Conservation (phyloP, 2,888 invertebrate genomes). For the Lasioglossum lativentre region DNA sequence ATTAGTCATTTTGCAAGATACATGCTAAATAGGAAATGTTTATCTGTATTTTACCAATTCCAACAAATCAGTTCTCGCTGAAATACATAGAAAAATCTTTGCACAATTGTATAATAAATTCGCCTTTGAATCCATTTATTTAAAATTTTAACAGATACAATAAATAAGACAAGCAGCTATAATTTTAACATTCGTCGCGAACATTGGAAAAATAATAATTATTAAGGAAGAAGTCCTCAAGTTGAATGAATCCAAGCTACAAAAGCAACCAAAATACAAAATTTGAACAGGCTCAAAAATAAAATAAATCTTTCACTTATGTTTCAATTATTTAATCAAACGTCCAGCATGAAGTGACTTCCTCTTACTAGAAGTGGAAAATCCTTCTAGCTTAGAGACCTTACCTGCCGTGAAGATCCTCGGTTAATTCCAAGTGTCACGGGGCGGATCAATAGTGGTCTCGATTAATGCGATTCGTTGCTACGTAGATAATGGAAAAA, state of each 20-base stretch:
- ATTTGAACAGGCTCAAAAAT: too few relatives aligned
- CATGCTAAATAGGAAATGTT: not conserved
- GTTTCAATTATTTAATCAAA: too few relatives aligned
- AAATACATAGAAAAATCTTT: too few relatives aligned
- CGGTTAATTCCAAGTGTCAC: not conserved
- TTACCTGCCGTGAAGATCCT: not conserved
- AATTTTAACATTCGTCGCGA: too few relatives aligned
- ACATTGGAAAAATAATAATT: too few relatives aligned
- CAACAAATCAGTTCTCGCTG: not conserved
- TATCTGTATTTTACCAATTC: not conserved
- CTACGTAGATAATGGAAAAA: constrained; percentile 46
- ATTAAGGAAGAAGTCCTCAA: too few relatives aligned
- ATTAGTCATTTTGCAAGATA: not conserved
- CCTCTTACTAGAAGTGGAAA: not conserved
- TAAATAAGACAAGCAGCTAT: not conserved
- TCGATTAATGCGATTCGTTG: constrained; percentile 31
- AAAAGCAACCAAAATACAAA: too few relatives aligned
- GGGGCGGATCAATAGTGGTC: not conserved
- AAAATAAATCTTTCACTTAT: not conserved
- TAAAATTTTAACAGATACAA: not conserved
- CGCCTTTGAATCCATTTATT: too few relatives aligned
- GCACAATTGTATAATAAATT: too few relatives aligned
- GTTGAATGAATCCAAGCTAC: too few relatives aligned
- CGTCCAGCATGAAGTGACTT: not conserved
- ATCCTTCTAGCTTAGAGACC: not conserved